Evolutionary conservation across 2,888 invertebrate species (phyloP).

Genomic region (Esperia sulphurella): DNA sequence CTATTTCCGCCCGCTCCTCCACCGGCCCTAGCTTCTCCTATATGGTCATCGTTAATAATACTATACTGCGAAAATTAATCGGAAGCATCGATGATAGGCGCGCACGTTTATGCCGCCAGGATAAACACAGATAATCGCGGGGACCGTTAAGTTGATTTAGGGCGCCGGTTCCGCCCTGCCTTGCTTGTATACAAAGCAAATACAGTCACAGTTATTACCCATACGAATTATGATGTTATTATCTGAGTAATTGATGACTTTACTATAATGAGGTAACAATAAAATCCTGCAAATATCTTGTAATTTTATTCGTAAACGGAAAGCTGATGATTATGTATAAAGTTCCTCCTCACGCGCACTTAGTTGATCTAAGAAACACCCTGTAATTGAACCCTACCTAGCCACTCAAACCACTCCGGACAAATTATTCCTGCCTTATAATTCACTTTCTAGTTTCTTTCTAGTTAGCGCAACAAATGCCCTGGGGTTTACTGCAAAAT

Average conservation of each 20-base stretch:
- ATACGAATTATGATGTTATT: slow-evolving; percentile 3
- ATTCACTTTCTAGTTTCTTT: slow-evolving; percentile 63
- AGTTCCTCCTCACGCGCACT: slow-evolving; percentile 26
- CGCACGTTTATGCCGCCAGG: slow-evolving; percentile 54
- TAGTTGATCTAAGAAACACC: slow-evolving; percentile 35
- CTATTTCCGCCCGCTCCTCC: slow-evolving; percentile 39
- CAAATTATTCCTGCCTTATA: slow-evolving; percentile 48
- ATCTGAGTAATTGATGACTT: slow-evolving; percentile 7
- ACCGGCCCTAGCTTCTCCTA: slow-evolving; percentile 27
- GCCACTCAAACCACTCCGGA: slow-evolving; percentile 35
- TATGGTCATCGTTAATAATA: slow-evolving; percentile 44
- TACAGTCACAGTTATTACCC: slow-evolving; percentile 10
- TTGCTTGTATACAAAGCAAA: slow-evolving; percentile 15
- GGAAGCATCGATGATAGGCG: slow-evolving; percentile 57
- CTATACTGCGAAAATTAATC: slow-evolving; percentile 54
- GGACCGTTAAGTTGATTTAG: slow-evolving; percentile 57
- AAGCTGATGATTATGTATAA: slow-evolving; percentile 34
- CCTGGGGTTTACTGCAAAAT: slow-evolving; percentile 24
- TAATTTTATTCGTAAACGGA: slow-evolving; percentile 33
- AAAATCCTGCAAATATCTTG: slow-evolving; percentile 22
- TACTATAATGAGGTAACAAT: slow-evolving; percentile 4
- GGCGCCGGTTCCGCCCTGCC: slow-evolving; percentile 40
- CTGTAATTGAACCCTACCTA: slow-evolving; percentile 45
- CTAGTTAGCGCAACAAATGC: slow-evolving; percentile 42
- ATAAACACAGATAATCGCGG: slow-evolving; percentile 55